Percentiles rank a stretch among this genome's conserved stretches.
Evolutionary conservation across 64 coral and sea anemone genomes (phyloP).

Genomic region (Anthopleura sola): DNA sequence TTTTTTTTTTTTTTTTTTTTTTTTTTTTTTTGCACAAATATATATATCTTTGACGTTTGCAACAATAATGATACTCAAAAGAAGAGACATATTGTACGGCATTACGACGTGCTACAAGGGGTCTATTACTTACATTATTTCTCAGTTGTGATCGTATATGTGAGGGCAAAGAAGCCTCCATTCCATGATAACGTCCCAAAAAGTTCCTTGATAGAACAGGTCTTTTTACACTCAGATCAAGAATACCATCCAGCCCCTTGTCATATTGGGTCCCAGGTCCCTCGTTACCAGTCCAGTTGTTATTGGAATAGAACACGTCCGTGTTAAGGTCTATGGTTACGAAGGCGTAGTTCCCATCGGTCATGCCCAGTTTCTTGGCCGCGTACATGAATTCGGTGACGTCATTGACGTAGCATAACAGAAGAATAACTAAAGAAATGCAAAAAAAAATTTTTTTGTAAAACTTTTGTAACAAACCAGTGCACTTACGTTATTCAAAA

Average conservation of each 20-base stretch:
- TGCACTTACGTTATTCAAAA: too few species aligned
- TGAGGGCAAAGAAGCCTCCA: slow-evolving; percentile 5
- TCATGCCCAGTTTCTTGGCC: slow-evolving; percentile 53
- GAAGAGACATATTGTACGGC: too few species aligned
- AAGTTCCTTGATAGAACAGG: slow-evolving; percentile 41
- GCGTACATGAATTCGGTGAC: slow-evolving; percentile 50
- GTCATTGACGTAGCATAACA: slow-evolving; percentile 59
- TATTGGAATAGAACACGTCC: slow-evolving; percentile 49
- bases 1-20: too few species aligned
- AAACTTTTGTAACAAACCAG: too few species aligned
- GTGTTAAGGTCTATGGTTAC: slow-evolving; percentile 63
- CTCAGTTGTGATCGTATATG: slow-evolving; percentile 11
- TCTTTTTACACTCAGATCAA: slow-evolving; percentile 66
- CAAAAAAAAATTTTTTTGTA: too few species aligned
- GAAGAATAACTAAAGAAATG: slow-evolving; percentile 47
- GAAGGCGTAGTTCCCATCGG: slow-evolving; percentile 63
- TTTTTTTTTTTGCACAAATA: too few species aligned
- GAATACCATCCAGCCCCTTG: slow-evolving; percentile 53
- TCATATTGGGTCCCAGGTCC: slow-evolving; percentile 43
- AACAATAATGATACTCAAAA: too few species aligned
- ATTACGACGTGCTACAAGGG: too few species aligned
- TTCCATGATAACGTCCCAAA: slow-evolving; percentile 36
- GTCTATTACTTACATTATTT: slow-evolving; percentile 30
- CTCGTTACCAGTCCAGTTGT: slow-evolving; percentile 63
- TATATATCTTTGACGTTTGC: too few species aligned